A percentile compares a stretch with the other conserved stretches of the same genome.
Evolutionary conservation across 2,888 invertebrate species (phyloP).

Genomic region (Polia nebulosa): DNA sequence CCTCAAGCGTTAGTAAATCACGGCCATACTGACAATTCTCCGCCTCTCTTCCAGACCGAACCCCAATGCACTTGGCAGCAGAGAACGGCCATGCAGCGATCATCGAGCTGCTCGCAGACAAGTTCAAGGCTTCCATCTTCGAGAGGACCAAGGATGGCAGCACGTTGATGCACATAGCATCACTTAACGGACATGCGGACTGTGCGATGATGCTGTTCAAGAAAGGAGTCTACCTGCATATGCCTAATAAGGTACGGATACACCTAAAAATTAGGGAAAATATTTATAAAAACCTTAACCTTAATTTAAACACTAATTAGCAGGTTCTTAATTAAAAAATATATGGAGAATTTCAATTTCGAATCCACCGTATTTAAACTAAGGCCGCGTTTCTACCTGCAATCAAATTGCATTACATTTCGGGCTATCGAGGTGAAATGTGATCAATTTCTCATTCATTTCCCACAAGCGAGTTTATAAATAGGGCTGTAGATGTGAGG

Average conservation of each 20-base stretch:
- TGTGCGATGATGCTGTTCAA: slow-evolving; percentile 99
- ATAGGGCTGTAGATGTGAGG: too few relatives aligned
- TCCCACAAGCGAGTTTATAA: too few relatives aligned
- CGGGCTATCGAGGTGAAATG: too few relatives aligned
- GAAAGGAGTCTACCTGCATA: slow-evolving; percentile 99
- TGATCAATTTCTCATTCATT: too few relatives aligned
- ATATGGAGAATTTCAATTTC: too few relatives aligned
- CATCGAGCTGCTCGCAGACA: slow-evolving; percentile 98
- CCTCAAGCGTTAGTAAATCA: not conserved
- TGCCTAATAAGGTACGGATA: slow-evolving; percentile 97
- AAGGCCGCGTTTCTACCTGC: too few relatives aligned
- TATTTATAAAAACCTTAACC: too few relatives aligned
- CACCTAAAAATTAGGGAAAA: not conserved
- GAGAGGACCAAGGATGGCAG: slow-evolving; percentile 99
- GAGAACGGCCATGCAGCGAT: slow-evolving; percentile 99
- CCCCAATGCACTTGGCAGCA: slow-evolving; percentile 99
- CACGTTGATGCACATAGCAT: slow-evolving; percentile 99
- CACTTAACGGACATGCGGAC: slow-evolving; percentile 98
- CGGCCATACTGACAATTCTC: slow-evolving; percentile 11
- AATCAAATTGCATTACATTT: too few relatives aligned
- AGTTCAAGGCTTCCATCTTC: slow-evolving; percentile 99
- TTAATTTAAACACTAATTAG: too few relatives aligned
- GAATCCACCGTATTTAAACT: too few relatives aligned
- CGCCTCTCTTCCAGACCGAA: slow-evolving; percentile 93
- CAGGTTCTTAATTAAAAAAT: too few relatives aligned